Percentiles rank a stretch among this genome's conserved stretches.
These are phyloP conservation scores for Polypterus bichir DNA, from an alignment of 2,113 vertebrate species.

Conservation along the genomic window DNA sequence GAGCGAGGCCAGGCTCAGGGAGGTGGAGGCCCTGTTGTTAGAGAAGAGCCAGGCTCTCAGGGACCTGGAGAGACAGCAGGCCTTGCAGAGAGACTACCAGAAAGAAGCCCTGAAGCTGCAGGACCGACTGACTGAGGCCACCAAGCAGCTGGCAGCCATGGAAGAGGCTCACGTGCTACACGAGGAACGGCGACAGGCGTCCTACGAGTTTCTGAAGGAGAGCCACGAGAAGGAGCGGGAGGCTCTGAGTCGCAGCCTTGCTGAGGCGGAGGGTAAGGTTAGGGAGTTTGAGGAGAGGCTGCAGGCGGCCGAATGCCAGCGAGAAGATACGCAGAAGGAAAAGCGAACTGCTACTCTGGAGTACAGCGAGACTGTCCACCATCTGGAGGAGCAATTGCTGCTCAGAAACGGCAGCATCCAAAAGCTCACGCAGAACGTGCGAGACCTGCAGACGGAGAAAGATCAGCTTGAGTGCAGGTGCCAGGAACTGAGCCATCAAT, in stretches of 20 bases:
- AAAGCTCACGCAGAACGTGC: slow-evolving; percentile 62
- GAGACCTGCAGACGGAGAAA: slow-evolving; percentile 65
- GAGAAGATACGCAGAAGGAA: slow-evolving; percentile 67
- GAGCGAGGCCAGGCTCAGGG: slow-evolving; percentile 76
- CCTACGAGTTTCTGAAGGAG: slow-evolving; percentile 62
- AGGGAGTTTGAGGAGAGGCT: slow-evolving; percentile 62
- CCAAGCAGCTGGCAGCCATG: slow-evolving; percentile 57
- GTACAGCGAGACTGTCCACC: slow-evolving; percentile 58
- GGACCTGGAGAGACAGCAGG: slow-evolving; percentile 75
- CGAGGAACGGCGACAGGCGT: slow-evolving; percentile 73
- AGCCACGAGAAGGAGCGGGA: slow-evolving; percentile 76
- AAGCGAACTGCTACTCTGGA: slow-evolving; percentile 50
- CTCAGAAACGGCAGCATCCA: slow-evolving; percentile 58
- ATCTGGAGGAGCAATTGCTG: slow-evolving; percentile 66
- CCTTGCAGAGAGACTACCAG: slow-evolving; percentile 70
- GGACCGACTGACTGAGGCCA: slow-evolving; percentile 68
- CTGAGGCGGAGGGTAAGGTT: slow-evolving; percentile 63
- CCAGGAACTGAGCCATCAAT: slow-evolving; percentile 77
- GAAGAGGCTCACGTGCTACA: slow-evolving; percentile 67
- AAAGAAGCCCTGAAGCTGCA: slow-evolving; percentile 75
- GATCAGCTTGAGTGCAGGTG: slow-evolving; percentile 65
- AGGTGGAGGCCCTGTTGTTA: slow-evolving; percentile 67
- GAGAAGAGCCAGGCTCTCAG: slow-evolving; percentile 78
- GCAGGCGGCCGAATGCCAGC: slow-evolving; percentile 62
- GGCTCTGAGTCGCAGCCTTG: slow-evolving; percentile 57